Evolutionary conservation across 2,113 vertebrate genomes (phyloP).

Genomic region (Pygathrix nemaeus): DNA sequence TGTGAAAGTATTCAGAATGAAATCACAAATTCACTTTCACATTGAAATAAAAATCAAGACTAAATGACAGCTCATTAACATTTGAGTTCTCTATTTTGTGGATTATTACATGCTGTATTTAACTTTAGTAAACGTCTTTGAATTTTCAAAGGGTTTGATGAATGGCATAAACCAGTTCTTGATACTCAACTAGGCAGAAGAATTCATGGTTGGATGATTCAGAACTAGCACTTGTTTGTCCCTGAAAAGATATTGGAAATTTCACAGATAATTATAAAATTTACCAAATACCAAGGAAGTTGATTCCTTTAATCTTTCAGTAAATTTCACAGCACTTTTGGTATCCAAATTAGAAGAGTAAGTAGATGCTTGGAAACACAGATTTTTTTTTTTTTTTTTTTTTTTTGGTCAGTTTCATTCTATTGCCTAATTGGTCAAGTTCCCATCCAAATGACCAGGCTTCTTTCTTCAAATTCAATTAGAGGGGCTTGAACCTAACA

Average conservation of each 20-base stretch:
- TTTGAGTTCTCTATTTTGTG: background rate
- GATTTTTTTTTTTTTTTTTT: slow-evolving; percentile 16
- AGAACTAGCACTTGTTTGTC: background rate
- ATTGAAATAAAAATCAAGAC: background rate
- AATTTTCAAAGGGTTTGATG: slow-evolving; percentile 41
- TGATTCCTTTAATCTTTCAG: slow-evolving; percentile 28
- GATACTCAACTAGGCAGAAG: background rate
- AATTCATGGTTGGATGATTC: slow-evolving; percentile 10
- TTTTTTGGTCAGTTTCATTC: background rate
- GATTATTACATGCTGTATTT: background rate
- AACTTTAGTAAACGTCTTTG: background rate
- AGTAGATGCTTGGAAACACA: background rate
- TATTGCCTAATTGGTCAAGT: slow-evolving; percentile 47
- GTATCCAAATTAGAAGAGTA: slow-evolving; percentile 10
- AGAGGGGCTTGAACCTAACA: background rate
- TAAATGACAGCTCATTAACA: background rate
- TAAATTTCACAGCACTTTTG: slow-evolving; percentile 30
- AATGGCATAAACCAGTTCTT: background rate
- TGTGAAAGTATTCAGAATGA: background rate
- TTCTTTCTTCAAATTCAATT: slow-evolving; percentile 27
- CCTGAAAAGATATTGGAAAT: slow-evolving; percentile 7
- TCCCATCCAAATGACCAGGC: background rate
- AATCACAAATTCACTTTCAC: slow-evolving; percentile 43
- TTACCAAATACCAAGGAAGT: slow-evolving; percentile 32
- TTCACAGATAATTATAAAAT: slow-evolving; percentile 23